Percentiles rank a stretch among this genome's conserved stretches.
These are phyloP conservation scores for Hydractinia echinata DNA, from an alignment of 30 jellyfish, hydroid and myxozoan genomes.

Conservation along the genomic window DNA sequence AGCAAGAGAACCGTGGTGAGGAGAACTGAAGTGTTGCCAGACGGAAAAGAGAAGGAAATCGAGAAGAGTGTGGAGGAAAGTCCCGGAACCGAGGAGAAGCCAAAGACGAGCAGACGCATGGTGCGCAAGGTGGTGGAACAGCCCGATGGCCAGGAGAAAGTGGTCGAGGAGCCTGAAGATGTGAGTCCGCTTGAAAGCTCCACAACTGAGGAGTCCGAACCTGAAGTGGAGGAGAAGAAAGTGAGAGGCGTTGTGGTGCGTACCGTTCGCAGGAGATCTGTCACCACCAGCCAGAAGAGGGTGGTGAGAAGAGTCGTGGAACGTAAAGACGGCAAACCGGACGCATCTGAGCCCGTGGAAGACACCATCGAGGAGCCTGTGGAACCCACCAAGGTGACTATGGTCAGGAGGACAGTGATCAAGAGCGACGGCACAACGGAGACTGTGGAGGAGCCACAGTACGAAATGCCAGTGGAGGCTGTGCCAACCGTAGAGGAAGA, in stretches of 20 bases:
- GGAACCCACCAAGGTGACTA: conserved; percentile 49
- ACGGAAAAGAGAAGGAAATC: conserved; percentile 38
- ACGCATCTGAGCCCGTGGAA: conserved; percentile 59
- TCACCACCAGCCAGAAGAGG: conserved; percentile 49
- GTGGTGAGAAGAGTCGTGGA: conserved; percentile 60
- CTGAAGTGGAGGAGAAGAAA: conserved; percentile 41
- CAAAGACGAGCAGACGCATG: conserved; percentile 23
- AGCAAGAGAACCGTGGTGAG: conserved; percentile 23
- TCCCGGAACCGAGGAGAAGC: conserved; percentile 35
- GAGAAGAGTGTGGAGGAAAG: neutral
- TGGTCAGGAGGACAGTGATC: conserved; percentile 44
- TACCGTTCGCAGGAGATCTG: conserved; percentile 53
- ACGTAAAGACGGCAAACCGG: conserved; percentile 55
- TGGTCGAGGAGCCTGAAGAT: conserved; percentile 69
- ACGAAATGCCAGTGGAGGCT: conserved; percentile 61
- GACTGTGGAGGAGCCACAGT: conserved; percentile 62
- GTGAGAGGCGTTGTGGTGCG: conserved; percentile 54
- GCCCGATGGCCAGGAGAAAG: conserved; percentile 50
- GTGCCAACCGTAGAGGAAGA: conserved; percentile 61
- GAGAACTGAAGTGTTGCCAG: conserved; percentile 33
- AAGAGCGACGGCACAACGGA: conserved; percentile 40
- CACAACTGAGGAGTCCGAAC: conserved; percentile 58
- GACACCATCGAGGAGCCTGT: conserved; percentile 53
- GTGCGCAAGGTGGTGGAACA: conserved; percentile 31
- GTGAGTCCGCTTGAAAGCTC: conserved; percentile 49